Percentiles rank a stretch among this genome's conserved stretches.
phyloP scores from a whole-genome alignment of 1,140 invertebrate species.

The Drosophila saltans region DNA sequence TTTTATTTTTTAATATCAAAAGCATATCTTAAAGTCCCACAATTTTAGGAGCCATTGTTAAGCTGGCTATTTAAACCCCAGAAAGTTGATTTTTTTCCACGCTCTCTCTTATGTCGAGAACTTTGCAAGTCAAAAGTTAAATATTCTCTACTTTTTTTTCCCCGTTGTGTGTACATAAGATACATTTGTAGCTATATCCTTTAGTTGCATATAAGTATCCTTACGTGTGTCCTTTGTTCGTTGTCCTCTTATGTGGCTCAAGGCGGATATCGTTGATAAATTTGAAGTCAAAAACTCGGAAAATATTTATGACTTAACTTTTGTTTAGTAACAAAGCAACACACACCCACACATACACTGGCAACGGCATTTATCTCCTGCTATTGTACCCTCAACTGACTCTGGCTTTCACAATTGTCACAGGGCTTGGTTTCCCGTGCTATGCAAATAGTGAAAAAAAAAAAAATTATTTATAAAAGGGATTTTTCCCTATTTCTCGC shows the following conservation, averaged over 20 bases:
- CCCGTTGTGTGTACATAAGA: constrained; percentile 15
- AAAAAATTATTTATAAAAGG: background rate
- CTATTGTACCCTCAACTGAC: constrained; percentile 21
- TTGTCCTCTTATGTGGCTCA: constrained; percentile 32
- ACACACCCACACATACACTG: constrained; percentile 1
- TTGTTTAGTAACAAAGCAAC: constrained; percentile 77
- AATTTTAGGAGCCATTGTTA: constrained; percentile 1
- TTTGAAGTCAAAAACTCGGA: constrained; percentile 79
- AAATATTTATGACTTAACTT: constrained; percentile 82
- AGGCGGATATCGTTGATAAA: constrained; percentile 79
- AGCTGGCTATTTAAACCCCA: constrained; percentile 20
- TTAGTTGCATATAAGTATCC: constrained; percentile 27
- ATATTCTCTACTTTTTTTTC: constrained; percentile 15
- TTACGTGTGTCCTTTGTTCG: constrained; percentile 48
- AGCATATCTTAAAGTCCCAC: background rate
- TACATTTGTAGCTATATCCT: constrained; percentile 37
- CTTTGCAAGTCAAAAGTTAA: constrained; percentile 52
- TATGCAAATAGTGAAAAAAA: constrained; percentile 64
- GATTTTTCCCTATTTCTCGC: constrained; percentile 9
- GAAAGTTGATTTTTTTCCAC: constrained; percentile 52
- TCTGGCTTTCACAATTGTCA: constrained; percentile 56
- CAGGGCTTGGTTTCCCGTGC: constrained; percentile 53
- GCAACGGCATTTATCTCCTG: constrained; percentile 29
- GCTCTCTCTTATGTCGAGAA: constrained; percentile 34
- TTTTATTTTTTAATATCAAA: background rate